Conservation (phyloP, 2,888 invertebrate species). For the Rhagonycha fulva region DNA sequence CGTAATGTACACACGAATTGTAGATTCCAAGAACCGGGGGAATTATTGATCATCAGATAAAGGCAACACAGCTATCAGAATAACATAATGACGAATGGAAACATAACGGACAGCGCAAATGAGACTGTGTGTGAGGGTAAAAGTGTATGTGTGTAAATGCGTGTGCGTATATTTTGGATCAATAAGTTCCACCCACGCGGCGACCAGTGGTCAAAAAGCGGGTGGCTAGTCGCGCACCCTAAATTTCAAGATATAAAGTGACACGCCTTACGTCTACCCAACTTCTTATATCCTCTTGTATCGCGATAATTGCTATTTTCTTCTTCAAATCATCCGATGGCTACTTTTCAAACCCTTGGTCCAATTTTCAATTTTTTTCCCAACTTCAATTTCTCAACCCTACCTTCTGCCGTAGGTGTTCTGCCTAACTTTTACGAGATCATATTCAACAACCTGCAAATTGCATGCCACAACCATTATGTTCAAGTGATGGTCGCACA, state of each 20-base stretch:
- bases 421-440: not conserved
- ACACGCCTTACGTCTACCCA: constrained; percentile 49
- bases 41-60: constrained; percentile 56
- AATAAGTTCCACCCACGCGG: constrained; percentile 54
- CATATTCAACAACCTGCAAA: not conserved
- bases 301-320: constrained; percentile 25
- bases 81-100: constrained; percentile 55
- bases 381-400: not conserved
- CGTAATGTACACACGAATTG: constrained; percentile 39
- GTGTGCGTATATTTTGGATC: constrained; percentile 50
- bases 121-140: constrained; percentile 41
- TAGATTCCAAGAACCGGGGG: constrained; percentile 48
- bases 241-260: constrained; percentile 53
- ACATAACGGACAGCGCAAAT: constrained; percentile 54
- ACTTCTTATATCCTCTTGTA: constrained; percentile 26
- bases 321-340: constrained; percentile 9
- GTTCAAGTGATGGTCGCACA: not conserved
- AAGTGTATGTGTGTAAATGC: constrained; percentile 49
- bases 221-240: constrained; percentile 51
- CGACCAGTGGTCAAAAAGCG: constrained; percentile 55
- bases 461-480: not conserved
- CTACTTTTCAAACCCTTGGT: not conserved
- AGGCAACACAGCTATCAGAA: constrained; percentile 52
- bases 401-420: not conserved
- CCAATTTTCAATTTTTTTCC: not conserved